Conservation (phyloP, 1,140 invertebrate genomes). For the Drosophila pruinosa region DNA sequence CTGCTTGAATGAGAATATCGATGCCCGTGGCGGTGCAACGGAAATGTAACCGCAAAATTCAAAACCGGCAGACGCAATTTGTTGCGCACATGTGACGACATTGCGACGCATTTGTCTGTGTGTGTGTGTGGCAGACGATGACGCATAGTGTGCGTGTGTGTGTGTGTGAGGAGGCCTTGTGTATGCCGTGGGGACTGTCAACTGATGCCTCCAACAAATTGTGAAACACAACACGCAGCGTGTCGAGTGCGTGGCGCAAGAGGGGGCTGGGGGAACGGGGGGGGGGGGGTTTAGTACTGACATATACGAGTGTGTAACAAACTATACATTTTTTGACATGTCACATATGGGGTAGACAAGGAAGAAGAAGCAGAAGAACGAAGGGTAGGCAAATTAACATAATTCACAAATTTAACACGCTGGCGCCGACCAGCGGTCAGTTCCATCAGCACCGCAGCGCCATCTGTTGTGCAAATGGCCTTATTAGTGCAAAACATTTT, state of each 20-base stretch:
- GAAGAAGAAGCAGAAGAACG: background rate
- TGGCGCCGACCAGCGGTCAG: slow-evolving; percentile 52
- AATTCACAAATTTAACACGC: slow-evolving; percentile 76
- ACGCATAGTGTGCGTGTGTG: slow-evolving; percentile 22
- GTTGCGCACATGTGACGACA: slow-evolving; percentile 73
- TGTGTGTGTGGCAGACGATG: slow-evolving; percentile 30
- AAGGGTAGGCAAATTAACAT: slow-evolving; percentile 61
- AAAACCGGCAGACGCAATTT: slow-evolving; percentile 77
- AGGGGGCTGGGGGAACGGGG: background rate
- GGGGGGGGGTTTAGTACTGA: background rate
- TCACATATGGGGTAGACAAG: slow-evolving; percentile 32
- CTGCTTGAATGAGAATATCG: slow-evolving; percentile 3
- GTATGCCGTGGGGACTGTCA: slow-evolving; percentile 50
- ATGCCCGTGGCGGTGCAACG: slow-evolving; percentile 54
- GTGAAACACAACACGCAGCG: slow-evolving; percentile 67
- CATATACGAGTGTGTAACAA: slow-evolving; percentile 27
- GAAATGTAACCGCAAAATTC: slow-evolving; percentile 80
- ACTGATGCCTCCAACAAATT: slow-evolving; percentile 50
- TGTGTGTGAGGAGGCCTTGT: slow-evolving; percentile 33
- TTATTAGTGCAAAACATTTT: slow-evolving; percentile 60
- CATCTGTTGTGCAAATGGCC: slow-evolving; percentile 49
- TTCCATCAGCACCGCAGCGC: slow-evolving; percentile 25
- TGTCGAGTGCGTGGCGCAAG: background rate
- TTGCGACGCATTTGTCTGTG: slow-evolving; percentile 22
- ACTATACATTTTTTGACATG: slow-evolving; percentile 68